A percentile compares a stretch with the other conserved stretches of the same genome.
Evolutionary conservation across 2,797 vertebrate species (phyloP).

Genomic region (Sebastes kiyomatsui): DNA sequence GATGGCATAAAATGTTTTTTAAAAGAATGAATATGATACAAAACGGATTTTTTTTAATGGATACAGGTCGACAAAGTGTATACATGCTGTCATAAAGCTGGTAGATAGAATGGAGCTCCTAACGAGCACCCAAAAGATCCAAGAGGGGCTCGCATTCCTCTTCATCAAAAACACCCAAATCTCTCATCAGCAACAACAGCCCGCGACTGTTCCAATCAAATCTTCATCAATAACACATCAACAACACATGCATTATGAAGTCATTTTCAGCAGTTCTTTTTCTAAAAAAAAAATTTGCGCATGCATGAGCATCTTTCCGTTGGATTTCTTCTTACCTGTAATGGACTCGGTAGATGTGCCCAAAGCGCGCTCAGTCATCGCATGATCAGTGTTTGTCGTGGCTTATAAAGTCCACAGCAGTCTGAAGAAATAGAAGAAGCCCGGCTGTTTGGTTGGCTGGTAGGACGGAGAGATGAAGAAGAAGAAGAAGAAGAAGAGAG

Average conservation of each 20-base stretch:
- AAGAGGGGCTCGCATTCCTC: conserved; percentile 23
- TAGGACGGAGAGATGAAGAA: background rate
- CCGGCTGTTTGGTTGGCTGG: background rate
- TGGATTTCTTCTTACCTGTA: conserved; percentile 75
- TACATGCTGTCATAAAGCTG: background rate
- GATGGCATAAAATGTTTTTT: background rate
- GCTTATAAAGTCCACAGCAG: conserved; percentile 73
- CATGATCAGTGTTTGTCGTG: conserved; percentile 79
- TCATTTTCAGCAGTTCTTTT: background rate
- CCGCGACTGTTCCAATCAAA: background rate
- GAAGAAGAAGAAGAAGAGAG: background rate
- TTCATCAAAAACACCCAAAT: conserved; percentile 17
- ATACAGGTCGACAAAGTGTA: background rate
- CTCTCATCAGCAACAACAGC: background rate
- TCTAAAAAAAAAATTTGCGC: background rate
- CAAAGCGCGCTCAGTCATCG: conserved; percentile 84
- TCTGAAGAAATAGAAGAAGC: background rate
- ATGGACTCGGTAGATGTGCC: conserved; percentile 76
- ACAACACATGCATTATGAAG: background rate
- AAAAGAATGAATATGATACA: background rate
- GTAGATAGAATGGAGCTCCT: background rate
- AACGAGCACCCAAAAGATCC: conserved; percentile 2
- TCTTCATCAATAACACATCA: background rate
- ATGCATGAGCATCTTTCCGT: conserved; percentile 21
- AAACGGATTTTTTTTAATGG: background rate